A percentile compares a stretch with the other conserved stretches of the same genome.
Conservation (phyloP, 2,797 vertebrate genomes). For the Falco peregrinus region DNA sequence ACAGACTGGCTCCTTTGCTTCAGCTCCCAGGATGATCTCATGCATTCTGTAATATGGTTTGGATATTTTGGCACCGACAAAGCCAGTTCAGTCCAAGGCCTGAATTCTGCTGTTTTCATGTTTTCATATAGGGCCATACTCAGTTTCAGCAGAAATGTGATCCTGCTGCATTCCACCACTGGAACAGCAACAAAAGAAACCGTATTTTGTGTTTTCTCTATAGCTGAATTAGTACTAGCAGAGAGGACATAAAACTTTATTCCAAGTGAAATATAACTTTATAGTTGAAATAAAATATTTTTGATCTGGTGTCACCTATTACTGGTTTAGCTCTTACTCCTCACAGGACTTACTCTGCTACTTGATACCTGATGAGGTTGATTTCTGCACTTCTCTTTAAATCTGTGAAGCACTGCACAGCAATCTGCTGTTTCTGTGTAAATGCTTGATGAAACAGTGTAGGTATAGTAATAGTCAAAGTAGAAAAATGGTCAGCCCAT, state of each 20-base stretch:
- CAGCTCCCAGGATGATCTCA: fast-evolving
- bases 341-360: background rate
- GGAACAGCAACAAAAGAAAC: background rate
- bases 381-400: background rate
- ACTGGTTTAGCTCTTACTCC: background rate
- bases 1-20: background rate
- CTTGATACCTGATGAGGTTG: background rate
- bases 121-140: background rate
- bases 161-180: background rate
- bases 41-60: background rate
- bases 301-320: background rate
- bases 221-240: background rate
- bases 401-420: background rate
- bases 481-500: background rate
- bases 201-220: background rate
- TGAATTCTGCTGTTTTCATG: background rate
- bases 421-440: background rate
- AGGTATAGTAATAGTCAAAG: background rate
- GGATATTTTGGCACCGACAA: background rate
- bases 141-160: background rate
- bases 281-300: background rate
- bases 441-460: background rate
- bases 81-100: background rate
- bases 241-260: background rate
- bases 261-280: background rate